Evolutionary conservation across 2,888 invertebrate genomes (phyloP).

Genomic region (Campoplex nolae): DNA sequence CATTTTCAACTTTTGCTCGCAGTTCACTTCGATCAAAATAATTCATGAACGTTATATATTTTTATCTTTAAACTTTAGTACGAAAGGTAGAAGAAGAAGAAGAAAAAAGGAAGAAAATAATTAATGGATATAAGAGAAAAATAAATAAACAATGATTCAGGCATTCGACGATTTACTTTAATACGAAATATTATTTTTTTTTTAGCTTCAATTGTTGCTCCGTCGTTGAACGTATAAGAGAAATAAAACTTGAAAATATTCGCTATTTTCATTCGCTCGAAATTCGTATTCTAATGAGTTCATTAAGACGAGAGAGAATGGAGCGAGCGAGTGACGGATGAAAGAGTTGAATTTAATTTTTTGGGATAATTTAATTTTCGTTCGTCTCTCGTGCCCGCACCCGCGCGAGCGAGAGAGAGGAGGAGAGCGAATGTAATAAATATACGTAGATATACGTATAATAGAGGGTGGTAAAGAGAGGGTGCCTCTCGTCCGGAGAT

Average conservation of each 20-base stretch:
- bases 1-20: slow-evolving; percentile 14
- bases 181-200: neutral
- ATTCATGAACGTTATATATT: neutral
- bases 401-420: slow-evolving; percentile 48
- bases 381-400: slow-evolving; percentile 45
- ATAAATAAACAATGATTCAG: neutral
- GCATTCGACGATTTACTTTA: neutral
- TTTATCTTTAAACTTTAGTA: slow-evolving; percentile 1
- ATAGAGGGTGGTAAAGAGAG: slow-evolving; percentile 49
- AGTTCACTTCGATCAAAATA: neutral
- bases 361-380: slow-evolving; percentile 67
- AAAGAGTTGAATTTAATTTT: slow-evolving; percentile 67
- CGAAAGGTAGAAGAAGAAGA: neutral
- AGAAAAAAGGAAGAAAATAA: neutral
- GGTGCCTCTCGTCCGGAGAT: slow-evolving; percentile 65
- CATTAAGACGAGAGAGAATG: slow-evolving; percentile 52
- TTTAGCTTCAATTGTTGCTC: neutral
- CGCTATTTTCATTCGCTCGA: slow-evolving; percentile 17
- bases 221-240: neutral
- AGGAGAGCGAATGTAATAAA: slow-evolving; percentile 4
- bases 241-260: neutral
- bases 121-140: neutral
- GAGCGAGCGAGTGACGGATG: slow-evolving; percentile 56
- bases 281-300: slow-evolving; percentile 63
- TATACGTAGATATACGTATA: slow-evolving; percentile 26